phyloP scores from a whole-genome alignment of 1,140 invertebrate genomes.

The Whitmania pigra region DNA sequence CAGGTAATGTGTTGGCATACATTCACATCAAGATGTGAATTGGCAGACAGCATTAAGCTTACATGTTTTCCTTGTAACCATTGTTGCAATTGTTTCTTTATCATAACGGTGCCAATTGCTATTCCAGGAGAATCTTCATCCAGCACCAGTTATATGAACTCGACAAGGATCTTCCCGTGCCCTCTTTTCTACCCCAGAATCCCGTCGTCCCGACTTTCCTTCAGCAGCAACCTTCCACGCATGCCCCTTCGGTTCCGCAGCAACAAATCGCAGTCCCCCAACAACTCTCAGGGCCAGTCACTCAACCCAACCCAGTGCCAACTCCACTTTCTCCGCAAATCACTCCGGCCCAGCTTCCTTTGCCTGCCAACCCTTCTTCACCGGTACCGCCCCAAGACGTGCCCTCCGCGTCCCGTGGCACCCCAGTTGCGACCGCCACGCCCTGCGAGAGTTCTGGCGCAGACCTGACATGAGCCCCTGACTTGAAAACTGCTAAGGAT shows the following conservation, averaged over 20 bases:
- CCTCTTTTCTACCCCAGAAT: neutral
- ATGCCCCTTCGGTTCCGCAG: neutral
- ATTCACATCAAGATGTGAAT: too few species aligned
- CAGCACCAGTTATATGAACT: neutral
- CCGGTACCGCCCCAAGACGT: too few species aligned
- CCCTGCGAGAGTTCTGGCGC: too few species aligned
- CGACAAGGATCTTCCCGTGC: neutral
- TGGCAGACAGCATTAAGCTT: too few species aligned
- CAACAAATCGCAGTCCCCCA: too few species aligned
- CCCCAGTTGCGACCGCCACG: too few species aligned
- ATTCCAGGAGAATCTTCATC: slow-evolving; percentile 8
- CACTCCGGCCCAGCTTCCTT: neutral
- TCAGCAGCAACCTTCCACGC: neutral
- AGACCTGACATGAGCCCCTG: too few species aligned
- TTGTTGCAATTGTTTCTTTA: neutral
- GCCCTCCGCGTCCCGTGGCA: too few species aligned
- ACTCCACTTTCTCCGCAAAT: neutral
- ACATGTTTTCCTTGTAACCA: too few species aligned
- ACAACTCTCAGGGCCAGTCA: too few species aligned
- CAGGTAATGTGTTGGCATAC: too few species aligned
- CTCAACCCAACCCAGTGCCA: neutral
- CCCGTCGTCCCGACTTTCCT: neutral
- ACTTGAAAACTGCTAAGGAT: too few species aligned
- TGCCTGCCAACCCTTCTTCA: neutral
- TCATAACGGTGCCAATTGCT: neutral